Base-by-base conservation (phyloP, 2,797 vertebrate genomes). In the Pangasius mekongensis region DNA sequence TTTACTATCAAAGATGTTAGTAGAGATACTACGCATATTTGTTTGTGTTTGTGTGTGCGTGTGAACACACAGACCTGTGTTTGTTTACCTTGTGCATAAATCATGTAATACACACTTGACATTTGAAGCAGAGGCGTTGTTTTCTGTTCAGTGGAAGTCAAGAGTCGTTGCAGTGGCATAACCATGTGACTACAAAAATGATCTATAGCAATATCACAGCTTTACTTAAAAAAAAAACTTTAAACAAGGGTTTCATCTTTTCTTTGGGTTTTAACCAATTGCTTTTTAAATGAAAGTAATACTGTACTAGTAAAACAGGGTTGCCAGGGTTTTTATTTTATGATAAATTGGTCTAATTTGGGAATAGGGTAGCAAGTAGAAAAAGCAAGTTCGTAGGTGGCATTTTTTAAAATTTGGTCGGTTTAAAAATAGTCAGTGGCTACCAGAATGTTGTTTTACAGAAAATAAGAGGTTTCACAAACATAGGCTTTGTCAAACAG, bases 41-140 rank as follows among this genome's bases (percentile, higher is more conserved):
- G 54, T 80, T 7, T 2, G 52, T 80, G 52, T 8, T 3, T 58
- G 78, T 36, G 33, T 58, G 20, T 39, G 9, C 6, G 78, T 47
- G 47, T 47, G 10, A 49, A 49, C 24, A 49, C 69, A 73, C 7
- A 49, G 76, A 54, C 27, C 76, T 54, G 14, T 18, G 14, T 3
- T 54, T 24, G 24, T 47, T 39, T 74, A 52, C 11, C 47, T n/a
- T n/a, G 74, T 58, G 18, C 16, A 81, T 77, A 81, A 81, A 81
- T 81, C 54, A 60, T 81, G 77, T 81, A 81, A 81, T 60, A 81
- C 77, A 36, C 33, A 58, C 54, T 58, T 81, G 52, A 81, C 52
- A 36, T 58, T 77, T 54, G 47, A 52, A 77, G 47, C 49, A 77
- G 52, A 81, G 20, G 18, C 0, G 0, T 3, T 52, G 73, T 47